These are phyloP conservation scores for Diaperis boleti DNA, from an alignment of 2,888 invertebrate genomes.

Conservation along the genomic window DNA sequence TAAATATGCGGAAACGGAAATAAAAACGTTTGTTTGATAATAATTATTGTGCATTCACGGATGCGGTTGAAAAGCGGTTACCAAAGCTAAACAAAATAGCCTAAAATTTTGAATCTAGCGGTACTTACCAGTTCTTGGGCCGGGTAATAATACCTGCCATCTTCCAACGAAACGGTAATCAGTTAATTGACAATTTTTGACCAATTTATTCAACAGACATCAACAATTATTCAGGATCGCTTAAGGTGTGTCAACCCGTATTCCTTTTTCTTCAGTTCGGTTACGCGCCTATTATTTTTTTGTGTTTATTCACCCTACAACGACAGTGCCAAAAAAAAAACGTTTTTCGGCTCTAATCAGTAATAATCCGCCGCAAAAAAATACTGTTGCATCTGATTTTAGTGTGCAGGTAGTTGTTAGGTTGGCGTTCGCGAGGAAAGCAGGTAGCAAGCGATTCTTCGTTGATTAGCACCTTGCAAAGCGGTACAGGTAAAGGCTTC, in stretches of 20 bases:
- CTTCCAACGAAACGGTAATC: background rate
- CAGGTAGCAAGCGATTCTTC: slow-evolving; percentile 42
- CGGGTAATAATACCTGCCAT: no score
- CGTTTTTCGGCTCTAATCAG: slow-evolving; percentile 22
- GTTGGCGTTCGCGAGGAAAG: slow-evolving; percentile 28
- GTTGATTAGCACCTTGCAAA: slow-evolving; percentile 45
- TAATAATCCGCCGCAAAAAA: slow-evolving; percentile 14
- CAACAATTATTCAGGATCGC: background rate
- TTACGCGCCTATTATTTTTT: slow-evolving; percentile 5
- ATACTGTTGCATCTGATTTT: slow-evolving; percentile 28
- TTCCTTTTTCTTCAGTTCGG: background rate
- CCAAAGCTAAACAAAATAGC: no score
- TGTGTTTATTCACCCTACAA: slow-evolving; percentile 8
- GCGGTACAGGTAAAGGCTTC: slow-evolving; percentile 45
- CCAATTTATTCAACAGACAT: slow-evolving; percentile 2
- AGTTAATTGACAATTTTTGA: background rate
- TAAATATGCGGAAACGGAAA: no score
- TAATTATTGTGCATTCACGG: no score
- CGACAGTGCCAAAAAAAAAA: slow-evolving; percentile 10
- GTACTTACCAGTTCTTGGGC: no score
- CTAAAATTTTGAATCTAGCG: no score
- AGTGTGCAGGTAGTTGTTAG: slow-evolving; percentile 28
- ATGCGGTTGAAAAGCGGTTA: no score
- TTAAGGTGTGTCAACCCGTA: slow-evolving; percentile 1
- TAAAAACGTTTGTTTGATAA: no score